A percentile compares a stretch with the other conserved stretches of the same genome.
Evolutionary conservation across 2,797 vertebrate species (phyloP).

Genomic region (Propithecus perrieri): DNA sequence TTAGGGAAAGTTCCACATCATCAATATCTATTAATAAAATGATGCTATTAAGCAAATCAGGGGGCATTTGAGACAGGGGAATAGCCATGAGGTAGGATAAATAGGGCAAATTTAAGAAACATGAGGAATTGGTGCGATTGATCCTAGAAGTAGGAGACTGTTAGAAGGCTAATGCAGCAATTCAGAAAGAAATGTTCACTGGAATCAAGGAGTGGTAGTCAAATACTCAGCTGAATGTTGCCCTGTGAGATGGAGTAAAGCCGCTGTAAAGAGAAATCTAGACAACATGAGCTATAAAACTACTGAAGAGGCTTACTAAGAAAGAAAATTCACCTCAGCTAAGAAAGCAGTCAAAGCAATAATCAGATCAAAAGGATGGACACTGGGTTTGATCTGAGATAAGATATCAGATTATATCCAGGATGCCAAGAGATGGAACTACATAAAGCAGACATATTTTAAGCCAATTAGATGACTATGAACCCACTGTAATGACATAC

Average conservation of each 20-base stretch:
- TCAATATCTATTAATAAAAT: neutral
- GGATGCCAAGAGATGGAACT: neutral
- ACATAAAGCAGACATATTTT: neutral
- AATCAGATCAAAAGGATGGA: neutral
- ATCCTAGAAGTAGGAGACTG: neutral
- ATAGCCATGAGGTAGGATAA: neutral
- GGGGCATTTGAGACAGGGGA: neutral
- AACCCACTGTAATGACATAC: neutral
- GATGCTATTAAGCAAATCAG: conserved; percentile 32
- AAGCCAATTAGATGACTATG: neutral
- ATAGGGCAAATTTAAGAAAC: neutral
- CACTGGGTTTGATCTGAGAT: neutral
- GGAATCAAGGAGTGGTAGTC: neutral
- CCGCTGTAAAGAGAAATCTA: neutral
- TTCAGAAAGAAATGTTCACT: neutral
- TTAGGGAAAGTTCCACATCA: neutral
- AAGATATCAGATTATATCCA: neutral
- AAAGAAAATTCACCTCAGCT: neutral
- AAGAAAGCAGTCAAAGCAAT: neutral
- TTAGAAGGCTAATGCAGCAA: neutral
- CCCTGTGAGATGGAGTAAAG: neutral
- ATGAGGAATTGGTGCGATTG: neutral
- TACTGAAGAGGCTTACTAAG: neutral
- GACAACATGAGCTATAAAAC: neutral
- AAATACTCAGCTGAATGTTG: neutral